Base-by-base conservation (phyloP, 2,797 vertebrate species). In the Distichodus sexfasciatus region DNA sequence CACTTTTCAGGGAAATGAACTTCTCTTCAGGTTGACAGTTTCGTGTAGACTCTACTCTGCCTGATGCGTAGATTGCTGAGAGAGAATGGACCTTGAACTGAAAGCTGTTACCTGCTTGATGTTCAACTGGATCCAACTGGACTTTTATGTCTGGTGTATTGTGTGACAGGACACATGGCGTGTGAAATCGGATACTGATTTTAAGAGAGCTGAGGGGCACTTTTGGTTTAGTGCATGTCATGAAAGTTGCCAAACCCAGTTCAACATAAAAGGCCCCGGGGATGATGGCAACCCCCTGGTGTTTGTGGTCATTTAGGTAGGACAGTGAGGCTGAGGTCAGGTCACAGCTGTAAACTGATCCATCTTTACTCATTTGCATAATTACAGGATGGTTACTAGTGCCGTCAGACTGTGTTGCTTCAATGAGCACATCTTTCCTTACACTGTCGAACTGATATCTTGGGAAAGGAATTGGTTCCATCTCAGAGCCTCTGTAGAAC, bases 221-320 rank as follows among this genome's bases (percentile, higher is more conserved):
- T 76, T 82, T 93, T 24, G 91, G 91, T 80, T 84, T 91, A 31
- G 84, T 80, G 62, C 68, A 84, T 29, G 59, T 83, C 81, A 92
- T 81, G 66, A 82, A 85, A 54, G 90, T 81, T 3, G 92, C 90
- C 71, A 95, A 86, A 69, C 86, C 94, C 79, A 95, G 66, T 72
- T 96, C 93, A 0, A 40, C 91, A 62, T 93, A 93, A 65, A 94
- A 91, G 31, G 93, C 83, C 4, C 92, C 93, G 1, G 94, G 92
- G 43, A 94, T 81, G 64, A 96, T 88, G 46, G 91, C 75, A 59
- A 93, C 61, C 0, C 79, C 81, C 1, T 89, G 91, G 70, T 90
- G 89, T 80, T 82, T 92, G 85, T 96, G 94, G 46, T 94, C 87
- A 68, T 88, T 86, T 15, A 96, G 74, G 53, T 91, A 94, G 0